Conservation (phyloP, 1,140 invertebrate species). For the Drosophila insularis region DNA sequence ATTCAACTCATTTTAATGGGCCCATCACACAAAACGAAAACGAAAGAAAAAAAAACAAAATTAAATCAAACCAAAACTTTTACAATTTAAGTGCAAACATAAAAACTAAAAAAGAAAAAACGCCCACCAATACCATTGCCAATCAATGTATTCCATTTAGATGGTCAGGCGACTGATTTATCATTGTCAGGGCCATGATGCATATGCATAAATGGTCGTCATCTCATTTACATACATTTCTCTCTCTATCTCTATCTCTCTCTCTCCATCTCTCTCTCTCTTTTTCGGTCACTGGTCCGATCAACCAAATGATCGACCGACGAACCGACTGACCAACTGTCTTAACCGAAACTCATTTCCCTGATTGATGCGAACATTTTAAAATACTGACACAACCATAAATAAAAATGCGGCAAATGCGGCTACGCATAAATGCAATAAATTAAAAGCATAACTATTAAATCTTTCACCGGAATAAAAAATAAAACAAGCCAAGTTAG, state of each 20-base stretch:
- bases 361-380: conserved; percentile 77
- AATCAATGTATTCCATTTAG: conserved; percentile 24
- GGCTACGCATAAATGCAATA: conserved; percentile 70
- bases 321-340: conserved; percentile 23
- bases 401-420: conserved; percentile 64
- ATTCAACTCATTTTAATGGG: conserved; percentile 60
- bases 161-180: conserved; percentile 51
- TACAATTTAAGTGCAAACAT: conserved; percentile 52
- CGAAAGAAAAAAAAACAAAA: too few species aligned
- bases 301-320: conserved; percentile 13
- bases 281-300: conserved; percentile 48
- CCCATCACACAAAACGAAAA: not conserved
- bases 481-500: not conserved
- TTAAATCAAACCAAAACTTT: conserved; percentile 38
- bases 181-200: conserved; percentile 65
- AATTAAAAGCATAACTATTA: conserved; percentile 74
- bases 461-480: conserved; percentile 65
- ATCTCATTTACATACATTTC: conserved; percentile 15
- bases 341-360: conserved; percentile 65
- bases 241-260: conserved; percentile 48
- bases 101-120: conserved; percentile 16
- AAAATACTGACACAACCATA: conserved; percentile 65
- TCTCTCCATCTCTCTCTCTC: conserved; percentile 31
- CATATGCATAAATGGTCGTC: conserved; percentile 49
- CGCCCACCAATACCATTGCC: conserved; percentile 49